phyloP scores from a whole-genome alignment of 1,140 invertebrate genomes.

The Drosophila watanabei region DNA sequence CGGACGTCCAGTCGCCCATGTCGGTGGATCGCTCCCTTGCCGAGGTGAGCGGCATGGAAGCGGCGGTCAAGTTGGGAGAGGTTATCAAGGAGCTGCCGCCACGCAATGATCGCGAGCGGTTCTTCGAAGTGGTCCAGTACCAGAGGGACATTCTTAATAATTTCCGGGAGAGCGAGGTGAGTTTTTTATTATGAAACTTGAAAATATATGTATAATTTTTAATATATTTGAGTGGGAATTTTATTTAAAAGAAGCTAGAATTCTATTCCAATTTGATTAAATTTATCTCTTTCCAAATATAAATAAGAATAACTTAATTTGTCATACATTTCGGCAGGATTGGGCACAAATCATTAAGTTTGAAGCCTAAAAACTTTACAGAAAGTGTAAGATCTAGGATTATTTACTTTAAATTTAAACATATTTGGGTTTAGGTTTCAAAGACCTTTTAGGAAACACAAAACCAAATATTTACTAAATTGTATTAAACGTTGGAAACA shows the following conservation, averaged over 20 bases:
- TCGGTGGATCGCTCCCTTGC: constrained; percentile 75
- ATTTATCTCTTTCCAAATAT: not conserved
- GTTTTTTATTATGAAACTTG: constrained; percentile 14
- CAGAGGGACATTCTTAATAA: constrained; percentile 92
- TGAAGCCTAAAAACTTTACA: too few relatives aligned
- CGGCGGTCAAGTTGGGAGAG: not conserved
- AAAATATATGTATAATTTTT: not conserved
- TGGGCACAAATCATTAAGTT: too few relatives aligned
- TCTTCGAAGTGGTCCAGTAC: constrained; percentile 90
- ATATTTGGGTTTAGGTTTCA: not conserved
- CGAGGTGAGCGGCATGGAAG: constrained; percentile 20
- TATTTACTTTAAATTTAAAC: not conserved
- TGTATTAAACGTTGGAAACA: not conserved
- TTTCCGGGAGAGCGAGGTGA: constrained; percentile 90
- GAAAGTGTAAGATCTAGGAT: too few relatives aligned
- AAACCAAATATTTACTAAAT: not conserved
- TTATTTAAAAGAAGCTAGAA: not conserved
- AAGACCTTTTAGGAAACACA: not conserved
- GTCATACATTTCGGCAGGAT: too few relatives aligned
- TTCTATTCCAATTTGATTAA: not conserved
- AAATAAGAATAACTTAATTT: too few relatives aligned
- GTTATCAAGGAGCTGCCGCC: constrained; percentile 43
- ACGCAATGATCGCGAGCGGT: constrained; percentile 85
- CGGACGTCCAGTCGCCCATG: constrained; percentile 83
- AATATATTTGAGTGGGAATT: not conserved